Evolutionary conservation across 1,140 invertebrate species (phyloP), one percentile per base, ranked within the genome.

Genomic region (Patella vulgata): DNA sequence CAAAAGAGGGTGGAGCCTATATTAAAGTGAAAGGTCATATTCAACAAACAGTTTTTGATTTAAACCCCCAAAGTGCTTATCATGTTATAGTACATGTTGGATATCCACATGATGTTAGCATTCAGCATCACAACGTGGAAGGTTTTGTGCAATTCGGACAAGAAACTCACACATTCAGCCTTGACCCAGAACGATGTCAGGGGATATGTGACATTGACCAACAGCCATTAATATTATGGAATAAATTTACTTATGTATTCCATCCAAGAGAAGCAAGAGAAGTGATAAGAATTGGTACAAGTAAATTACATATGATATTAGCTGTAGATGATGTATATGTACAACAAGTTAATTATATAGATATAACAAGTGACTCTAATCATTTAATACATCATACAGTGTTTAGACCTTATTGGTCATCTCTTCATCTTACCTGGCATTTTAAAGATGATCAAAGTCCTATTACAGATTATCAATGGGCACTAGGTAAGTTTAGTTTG

Each of bases 381-480:
- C 27, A 36, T 1, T 47, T 39, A 43, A 46, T 54, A 14, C 44
- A 66, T 40, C 44, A 71, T 4, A 46, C 30, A 25, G 66, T 73
- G 5, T 73, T 66, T 51, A 36, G 67, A 33, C 63, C 72, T 31
- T 58, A 71, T 40, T 73, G 70, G 73, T 59, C 65, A 19, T 70
- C 71, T 27, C 57, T 75, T 21, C 68, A 73, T 52, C 57, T 61
- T 14, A 48, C 60, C 0, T 76, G 69, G 71, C 61, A 66, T 39
- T 74, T 70, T 59, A 12, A 53, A 19, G 71, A 76, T 50, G 44
- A 53, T 12, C 58, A 66, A 3, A 63, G 63, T 59, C 60, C 59
- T 3, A 73, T 75, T 25, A 54, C 52, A 6, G 66, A 73, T 17
- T 75, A 71, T 47, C 56, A 39, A 43, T 75, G 71, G 71, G 74